phyloP scores from a whole-genome alignment of 2,113 vertebrate genomes.

The Noturus placidus region DNA sequence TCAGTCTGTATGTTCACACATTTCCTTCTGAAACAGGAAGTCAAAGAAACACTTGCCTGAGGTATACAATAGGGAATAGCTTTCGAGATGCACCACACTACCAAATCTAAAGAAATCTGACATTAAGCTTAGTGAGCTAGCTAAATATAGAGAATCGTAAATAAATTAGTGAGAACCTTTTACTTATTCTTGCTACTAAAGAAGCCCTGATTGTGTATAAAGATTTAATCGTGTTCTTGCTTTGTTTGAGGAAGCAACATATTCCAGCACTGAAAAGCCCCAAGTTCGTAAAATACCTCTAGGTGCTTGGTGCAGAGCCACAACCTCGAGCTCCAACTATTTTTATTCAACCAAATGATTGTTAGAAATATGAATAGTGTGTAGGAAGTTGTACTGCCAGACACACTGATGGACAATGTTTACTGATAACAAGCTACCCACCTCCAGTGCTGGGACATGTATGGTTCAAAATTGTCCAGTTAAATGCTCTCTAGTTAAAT shows the following conservation, averaged over 20 bases:
- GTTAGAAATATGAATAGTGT: background rate
- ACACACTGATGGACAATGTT: background rate
- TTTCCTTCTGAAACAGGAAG: background rate
- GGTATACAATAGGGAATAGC: background rate
- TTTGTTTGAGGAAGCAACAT: background rate
- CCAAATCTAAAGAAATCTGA: background rate
- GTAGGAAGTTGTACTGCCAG: background rate
- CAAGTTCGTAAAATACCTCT: background rate
- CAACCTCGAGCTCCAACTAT: background rate
- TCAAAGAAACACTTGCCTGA: background rate
- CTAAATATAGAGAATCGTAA: background rate
- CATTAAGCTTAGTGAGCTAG: background rate
- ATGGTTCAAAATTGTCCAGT: background rate
- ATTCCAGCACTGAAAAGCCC: background rate
- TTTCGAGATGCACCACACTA: background rate
- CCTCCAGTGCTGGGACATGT: background rate
- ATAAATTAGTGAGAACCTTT: background rate
- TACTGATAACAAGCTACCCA: background rate
- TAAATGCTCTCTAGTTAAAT: too few species aligned
- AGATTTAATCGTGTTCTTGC: background rate
- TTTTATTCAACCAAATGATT: background rate
- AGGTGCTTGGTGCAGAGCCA: background rate
- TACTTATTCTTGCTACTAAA: background rate
- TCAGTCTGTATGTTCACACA: background rate
- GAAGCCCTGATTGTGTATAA: background rate